Evolutionary conservation across 2,888 invertebrate species (phyloP).

Genomic region (Agrilus cyanescens): DNA sequence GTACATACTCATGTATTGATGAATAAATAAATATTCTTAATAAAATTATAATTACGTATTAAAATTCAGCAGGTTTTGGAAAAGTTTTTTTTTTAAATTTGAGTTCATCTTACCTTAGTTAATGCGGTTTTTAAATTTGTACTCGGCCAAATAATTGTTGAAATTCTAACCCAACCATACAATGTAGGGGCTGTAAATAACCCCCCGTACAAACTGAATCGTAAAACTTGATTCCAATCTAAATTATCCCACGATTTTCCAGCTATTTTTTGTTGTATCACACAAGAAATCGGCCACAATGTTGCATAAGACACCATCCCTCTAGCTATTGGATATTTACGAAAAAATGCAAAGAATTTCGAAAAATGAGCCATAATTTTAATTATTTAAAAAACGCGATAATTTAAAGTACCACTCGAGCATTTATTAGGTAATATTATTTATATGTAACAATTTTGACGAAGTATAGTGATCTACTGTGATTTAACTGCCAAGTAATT

Average conservation of each 20-base stretch:
- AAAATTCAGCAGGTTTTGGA: neutral
- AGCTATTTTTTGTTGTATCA: slow-evolving; percentile 59
- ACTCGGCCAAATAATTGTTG: slow-evolving; percentile 66
- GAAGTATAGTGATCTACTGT: no score
- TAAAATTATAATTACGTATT: neutral
- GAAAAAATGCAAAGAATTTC: slow-evolving; percentile 36
- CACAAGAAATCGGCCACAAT: slow-evolving; percentile 62
- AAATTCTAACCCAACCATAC: slow-evolving; percentile 66
- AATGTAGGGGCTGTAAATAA: slow-evolving; percentile 72
- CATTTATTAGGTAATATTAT: neutral
- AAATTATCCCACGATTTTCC: slow-evolving; percentile 52
- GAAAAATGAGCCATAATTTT: slow-evolving; percentile 35
- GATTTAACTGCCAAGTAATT: no score
- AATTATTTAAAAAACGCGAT: neutral
- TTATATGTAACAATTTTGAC: neutral
- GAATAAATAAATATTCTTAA: no score
- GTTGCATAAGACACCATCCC: slow-evolving; percentile 62
- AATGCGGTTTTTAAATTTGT: slow-evolving; percentile 55
- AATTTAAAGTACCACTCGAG: neutral
- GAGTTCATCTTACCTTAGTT: slow-evolving; percentile 48
- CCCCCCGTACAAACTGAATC: slow-evolving; percentile 70
- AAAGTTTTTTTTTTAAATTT: neutral
- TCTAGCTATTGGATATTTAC: slow-evolving; percentile 40
- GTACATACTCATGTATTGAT: neutral
- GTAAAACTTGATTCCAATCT: slow-evolving; percentile 56